Conservation (phyloP, 2,113 vertebrate species). For the Helogale parvula region DNA sequence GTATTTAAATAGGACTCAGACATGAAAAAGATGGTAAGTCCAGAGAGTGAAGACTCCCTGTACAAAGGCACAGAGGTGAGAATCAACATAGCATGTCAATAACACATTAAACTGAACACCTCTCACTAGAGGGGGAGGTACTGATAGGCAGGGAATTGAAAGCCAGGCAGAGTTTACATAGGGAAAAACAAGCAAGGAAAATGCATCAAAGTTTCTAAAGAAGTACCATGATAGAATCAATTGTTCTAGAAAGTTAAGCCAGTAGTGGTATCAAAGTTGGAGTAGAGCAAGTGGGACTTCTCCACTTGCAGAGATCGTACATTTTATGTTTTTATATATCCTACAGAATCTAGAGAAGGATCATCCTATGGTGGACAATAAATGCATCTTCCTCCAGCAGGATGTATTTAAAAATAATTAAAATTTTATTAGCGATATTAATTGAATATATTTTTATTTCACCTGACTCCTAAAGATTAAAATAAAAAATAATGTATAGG, state of each 20-base stretch:
- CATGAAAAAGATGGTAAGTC: neutral
- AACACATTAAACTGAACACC: neutral
- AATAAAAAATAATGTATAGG: neutral
- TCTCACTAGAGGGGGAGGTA: neutral
- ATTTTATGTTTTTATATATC: neutral
- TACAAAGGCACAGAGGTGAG: neutral
- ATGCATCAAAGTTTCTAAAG: neutral
- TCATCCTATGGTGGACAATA: neutral
- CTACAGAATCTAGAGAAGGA: neutral
- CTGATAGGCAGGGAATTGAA: neutral
- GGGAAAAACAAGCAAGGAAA: neutral
- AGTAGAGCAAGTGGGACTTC: neutral
- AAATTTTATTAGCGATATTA: neutral
- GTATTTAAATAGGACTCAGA: neutral
- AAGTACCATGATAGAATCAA: neutral
- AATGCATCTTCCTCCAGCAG: neutral
- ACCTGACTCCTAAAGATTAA: neutral
- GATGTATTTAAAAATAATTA: neutral
- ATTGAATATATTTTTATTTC: neutral
- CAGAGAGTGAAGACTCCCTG: neutral
- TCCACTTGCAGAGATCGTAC: neutral
- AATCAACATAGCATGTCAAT: neutral
- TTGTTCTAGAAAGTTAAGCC: neutral
- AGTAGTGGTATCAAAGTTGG: neutral
- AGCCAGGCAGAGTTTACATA: neutral